Base-by-base conservation (phyloP, 37 sponge, comb jelly and placozoan genomes). In the Ephydatia muelleri region DNA sequence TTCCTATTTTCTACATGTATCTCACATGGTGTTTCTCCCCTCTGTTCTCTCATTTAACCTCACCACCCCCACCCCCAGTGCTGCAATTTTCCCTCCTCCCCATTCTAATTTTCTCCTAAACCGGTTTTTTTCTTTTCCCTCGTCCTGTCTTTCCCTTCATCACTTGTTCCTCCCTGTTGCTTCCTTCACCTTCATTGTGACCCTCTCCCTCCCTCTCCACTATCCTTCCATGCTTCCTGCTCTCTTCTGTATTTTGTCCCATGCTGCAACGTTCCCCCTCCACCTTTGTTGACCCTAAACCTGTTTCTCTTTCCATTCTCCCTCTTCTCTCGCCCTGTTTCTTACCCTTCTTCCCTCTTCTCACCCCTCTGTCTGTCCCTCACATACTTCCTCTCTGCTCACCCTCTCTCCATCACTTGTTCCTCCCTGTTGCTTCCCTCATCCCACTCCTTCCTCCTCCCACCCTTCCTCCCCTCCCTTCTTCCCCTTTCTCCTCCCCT, bases 371-470 rank as follows among this genome's bases (percentile, higher is more conserved):
- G 40, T 34, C 34, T 38, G 40, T 47, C 37, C 70, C n/a, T 70
- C 37, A 14, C 27, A 4, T 34, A 47, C 40, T 12, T 33, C 82
- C 36, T 70, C 16, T 39, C 13, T 39, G 1, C 70, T 40, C 71
- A 22, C 70, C 43, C 74, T 72, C 65, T 3, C 73, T 72, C 75
- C 75, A 6, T 47, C 78, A 3, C 78, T 77, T 21, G 19, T 49
- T 77, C 78, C 64, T 21, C 12, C 78, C 31, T 49, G 3, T 21
- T 32, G 74, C 38, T 30, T 21, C 75, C 34, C 57, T 29, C 74
- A 5, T 5, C 33, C 75, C 65, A 8, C 65, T n/a, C 34, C 73
- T 72, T 30, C 64, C 57, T 26, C 65, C 65, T 64, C 28, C 75
- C 26, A 32, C 21, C 68, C 31, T 64, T 29, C 67, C 34, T 30